phyloP scores from a whole-genome alignment of 2,888 invertebrate species.

The Nineta flava region DNA sequence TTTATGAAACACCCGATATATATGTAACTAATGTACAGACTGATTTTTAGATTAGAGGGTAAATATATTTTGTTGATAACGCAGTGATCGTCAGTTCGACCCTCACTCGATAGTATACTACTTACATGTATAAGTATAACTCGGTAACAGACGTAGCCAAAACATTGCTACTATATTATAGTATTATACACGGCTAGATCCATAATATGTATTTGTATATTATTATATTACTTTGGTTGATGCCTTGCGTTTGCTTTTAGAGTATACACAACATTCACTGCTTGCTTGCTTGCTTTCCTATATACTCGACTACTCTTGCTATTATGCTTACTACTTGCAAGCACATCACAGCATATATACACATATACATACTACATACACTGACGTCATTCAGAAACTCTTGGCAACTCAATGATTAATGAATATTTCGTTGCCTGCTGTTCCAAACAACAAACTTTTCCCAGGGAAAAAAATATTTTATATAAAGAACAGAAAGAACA shows the following conservation, averaged over 20 bases:
- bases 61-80: neutral
- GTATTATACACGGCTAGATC: no score
- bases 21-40: no score
- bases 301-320: no score
- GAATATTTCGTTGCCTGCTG: constrained; percentile 35
- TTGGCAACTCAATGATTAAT: constrained; percentile 37
- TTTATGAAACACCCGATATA: no score
- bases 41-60: no score
- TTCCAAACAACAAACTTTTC: constrained; percentile 48
- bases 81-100: neutral
- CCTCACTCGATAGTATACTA: neutral
- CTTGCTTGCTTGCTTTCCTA: neutral
- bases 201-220: no score
- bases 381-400: constrained; percentile 30
- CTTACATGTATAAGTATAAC: neutral
- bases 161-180: no score
- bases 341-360: no score
- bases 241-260: no score
- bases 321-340: no score
- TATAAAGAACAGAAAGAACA: constrained; percentile 29
- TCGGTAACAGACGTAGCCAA: neutral
- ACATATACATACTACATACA: neutral
- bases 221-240: no score
- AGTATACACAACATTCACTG: neutral
- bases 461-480: constrained; percentile 35